Evolutionary conservation across 2,888 invertebrate genomes (phyloP), one percentile per base, ranked within the genome.

Genomic region (Nomada lathburiana): DNA sequence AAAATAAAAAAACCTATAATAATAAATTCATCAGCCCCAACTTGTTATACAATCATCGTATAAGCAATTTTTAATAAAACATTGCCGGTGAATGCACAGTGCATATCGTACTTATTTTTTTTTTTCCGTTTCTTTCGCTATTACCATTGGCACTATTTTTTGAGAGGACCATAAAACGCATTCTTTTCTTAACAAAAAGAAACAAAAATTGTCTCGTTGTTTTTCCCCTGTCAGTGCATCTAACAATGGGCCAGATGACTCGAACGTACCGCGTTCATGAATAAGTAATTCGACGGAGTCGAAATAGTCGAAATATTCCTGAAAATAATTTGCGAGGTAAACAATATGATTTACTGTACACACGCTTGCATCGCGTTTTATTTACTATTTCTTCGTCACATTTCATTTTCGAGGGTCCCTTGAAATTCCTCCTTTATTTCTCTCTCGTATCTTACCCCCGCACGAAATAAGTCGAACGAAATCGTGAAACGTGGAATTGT

Each of bases 261-360:
- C 52, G 20, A n/a, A 57, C 67, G 36, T 53, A 52, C 47, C 53
- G 29, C 57, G 52, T 65, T 52, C 80, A 63, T 83, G 84, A 83
- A 84, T 84, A 83, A 72, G 60, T 76, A 68, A 84, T 84, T 42
- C 59, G 20, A 44, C 69, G 76, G 53, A 18, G 68, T 59, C 29
- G 60, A 65, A 69, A 73, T 73, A 76, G 47, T 59, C 26, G 57
- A 75, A 62, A 78, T 57, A 50, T 68, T 63, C 44, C 70, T 64
- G 68, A 62, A 76, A 74, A 83, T 63, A 83, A 63, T 78, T 68
- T 26, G 23, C 57, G 52, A 65, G 42, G 83, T 44, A 79, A 79
- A 83, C 71, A 72, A 50, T 76, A 69, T 42, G 59, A 63, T 63
- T 63, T 74, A 11, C 26, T 29, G 13, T 29, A 1, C 26, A 13